phyloP scores from a whole-genome alignment of 2,888 invertebrate species.

The Drosophila mimica region DNA sequence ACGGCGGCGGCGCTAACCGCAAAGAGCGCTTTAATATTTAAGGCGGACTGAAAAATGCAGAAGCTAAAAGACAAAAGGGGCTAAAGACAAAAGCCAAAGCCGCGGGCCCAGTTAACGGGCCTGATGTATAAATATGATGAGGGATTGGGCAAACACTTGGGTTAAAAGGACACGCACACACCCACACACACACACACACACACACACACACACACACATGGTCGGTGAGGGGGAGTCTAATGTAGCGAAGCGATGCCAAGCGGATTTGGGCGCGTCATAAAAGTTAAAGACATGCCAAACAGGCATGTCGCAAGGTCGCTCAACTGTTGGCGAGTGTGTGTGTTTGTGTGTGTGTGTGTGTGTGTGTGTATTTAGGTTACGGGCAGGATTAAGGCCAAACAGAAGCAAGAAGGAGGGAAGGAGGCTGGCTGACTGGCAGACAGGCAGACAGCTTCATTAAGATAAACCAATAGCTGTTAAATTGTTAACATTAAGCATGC shows the following conservation, averaged over 20 bases:
- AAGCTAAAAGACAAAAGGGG: conserved; percentile 57
- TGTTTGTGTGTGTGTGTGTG: conserved; percentile 19
- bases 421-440: neutral
- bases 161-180: conserved; percentile 10
- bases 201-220: neutral
- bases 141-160: conserved; percentile 35
- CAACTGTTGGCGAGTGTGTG: conserved; percentile 45
- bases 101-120: conserved; percentile 45
- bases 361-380: conserved; percentile 60
- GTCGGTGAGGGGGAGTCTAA: conserved; percentile 19
- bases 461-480: conserved; percentile 81
- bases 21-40: conserved; percentile 76
- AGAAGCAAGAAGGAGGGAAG: conserved; percentile 25
- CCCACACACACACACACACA: too few relatives aligned
- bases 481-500: conserved; percentile 79
- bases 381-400: conserved; percentile 36
- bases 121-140: conserved; percentile 48
- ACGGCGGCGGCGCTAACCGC: conserved; percentile 45
- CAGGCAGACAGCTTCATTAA: conserved; percentile 76
- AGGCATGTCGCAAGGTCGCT: conserved; percentile 56
- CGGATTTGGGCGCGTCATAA: conserved; percentile 75
- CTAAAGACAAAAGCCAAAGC: conserved; percentile 40
- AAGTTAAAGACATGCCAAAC: conserved; percentile 74
- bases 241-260: conserved; percentile 61
- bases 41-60: conserved; percentile 73